These are phyloP conservation scores for Hydrotaea cyrtoneurina DNA, from an alignment of 2,888 invertebrate genomes.

Conservation along the genomic window DNA sequence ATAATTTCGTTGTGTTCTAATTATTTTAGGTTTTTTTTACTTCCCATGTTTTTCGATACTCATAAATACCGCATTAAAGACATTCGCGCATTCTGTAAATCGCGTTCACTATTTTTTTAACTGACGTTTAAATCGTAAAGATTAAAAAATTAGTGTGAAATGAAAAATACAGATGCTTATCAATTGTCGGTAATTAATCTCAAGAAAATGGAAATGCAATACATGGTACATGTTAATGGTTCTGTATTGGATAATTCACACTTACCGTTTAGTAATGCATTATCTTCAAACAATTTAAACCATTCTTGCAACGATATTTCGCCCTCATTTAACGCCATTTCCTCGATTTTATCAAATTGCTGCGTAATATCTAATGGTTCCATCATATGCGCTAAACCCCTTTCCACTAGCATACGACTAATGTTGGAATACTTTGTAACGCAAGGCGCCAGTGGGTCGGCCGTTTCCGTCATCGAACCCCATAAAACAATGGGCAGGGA, in stretches of 20 bases:
- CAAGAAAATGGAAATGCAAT: too few relatives aligned
- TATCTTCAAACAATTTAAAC: constrained; percentile 66
- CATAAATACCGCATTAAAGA: too few relatives aligned
- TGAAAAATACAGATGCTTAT: too few relatives aligned
- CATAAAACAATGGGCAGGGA: constrained; percentile 85
- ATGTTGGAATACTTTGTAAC: constrained; percentile 85
- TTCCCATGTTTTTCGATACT: too few relatives aligned
- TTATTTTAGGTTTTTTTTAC: too few relatives aligned
- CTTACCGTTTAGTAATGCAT: constrained; percentile 63
- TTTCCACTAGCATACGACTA: constrained; percentile 85
- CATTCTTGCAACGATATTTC: constrained; percentile 71
- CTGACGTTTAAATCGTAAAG: too few relatives aligned
- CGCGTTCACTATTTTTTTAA: too few relatives aligned
- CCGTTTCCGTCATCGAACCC: constrained; percentile 83
- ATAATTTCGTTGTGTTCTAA: too few relatives aligned
- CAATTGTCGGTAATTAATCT: too few relatives aligned
- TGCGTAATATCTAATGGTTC: constrained; percentile 74
- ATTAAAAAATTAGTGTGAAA: too few relatives aligned
- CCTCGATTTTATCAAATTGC: constrained; percentile 69
- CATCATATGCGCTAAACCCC: constrained; percentile 83
- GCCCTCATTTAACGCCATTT: constrained; percentile 68
- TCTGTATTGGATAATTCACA: background rate
- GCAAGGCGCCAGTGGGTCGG: constrained; percentile 86
- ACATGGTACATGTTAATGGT: too few relatives aligned
- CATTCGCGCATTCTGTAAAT: too few relatives aligned